A percentile compares a stretch with the other conserved stretches of the same genome.
phyloP scores from a whole-genome alignment of 2,797 vertebrate genomes.

The Gephyroberyx darwinii region DNA sequence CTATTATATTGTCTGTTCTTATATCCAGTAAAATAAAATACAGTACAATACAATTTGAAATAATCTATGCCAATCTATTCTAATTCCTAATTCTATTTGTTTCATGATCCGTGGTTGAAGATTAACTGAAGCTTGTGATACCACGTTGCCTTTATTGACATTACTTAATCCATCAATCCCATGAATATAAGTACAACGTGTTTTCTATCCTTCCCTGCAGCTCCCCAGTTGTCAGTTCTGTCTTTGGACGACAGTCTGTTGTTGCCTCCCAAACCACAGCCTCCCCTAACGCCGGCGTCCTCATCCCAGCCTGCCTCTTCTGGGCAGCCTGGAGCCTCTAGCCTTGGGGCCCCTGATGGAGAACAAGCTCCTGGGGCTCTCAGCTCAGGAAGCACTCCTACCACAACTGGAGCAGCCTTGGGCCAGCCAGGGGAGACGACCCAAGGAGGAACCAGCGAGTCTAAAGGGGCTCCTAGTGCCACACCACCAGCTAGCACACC shows the following conservation, averaged over 20 bases:
- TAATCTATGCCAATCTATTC: background rate
- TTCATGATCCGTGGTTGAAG: background rate
- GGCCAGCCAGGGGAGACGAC: slow-evolving; percentile 82
- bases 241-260: slow-evolving; percentile 91
- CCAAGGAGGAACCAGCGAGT: slow-evolving; percentile 78
- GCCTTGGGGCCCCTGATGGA: slow-evolving; percentile 77
- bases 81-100: background rate
- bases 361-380: slow-evolving; percentile 63
- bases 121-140: too few species aligned
- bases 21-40: too few species aligned
- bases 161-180: too few species aligned
- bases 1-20: too few species aligned
- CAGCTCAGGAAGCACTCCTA: slow-evolving; percentile 75
- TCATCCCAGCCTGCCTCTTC: slow-evolving; percentile 66
- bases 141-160: too few species aligned
- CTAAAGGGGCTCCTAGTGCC: slow-evolving; percentile 77
- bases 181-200: too few species aligned
- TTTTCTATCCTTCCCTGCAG: slow-evolving; percentile 65
- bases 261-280: slow-evolving; percentile 88
- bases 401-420: slow-evolving; percentile 71
- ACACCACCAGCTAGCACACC: slow-evolving; percentile 70
- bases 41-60: background rate
- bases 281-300: slow-evolving; percentile 59
- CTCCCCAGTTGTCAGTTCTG: slow-evolving; percentile 91
- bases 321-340: slow-evolving; percentile 71